Evolutionary conservation across 2,888 invertebrate species (phyloP), one percentile per base, ranked within the genome.

Genomic region (Marasmarcha lunaedactyla): DNA sequence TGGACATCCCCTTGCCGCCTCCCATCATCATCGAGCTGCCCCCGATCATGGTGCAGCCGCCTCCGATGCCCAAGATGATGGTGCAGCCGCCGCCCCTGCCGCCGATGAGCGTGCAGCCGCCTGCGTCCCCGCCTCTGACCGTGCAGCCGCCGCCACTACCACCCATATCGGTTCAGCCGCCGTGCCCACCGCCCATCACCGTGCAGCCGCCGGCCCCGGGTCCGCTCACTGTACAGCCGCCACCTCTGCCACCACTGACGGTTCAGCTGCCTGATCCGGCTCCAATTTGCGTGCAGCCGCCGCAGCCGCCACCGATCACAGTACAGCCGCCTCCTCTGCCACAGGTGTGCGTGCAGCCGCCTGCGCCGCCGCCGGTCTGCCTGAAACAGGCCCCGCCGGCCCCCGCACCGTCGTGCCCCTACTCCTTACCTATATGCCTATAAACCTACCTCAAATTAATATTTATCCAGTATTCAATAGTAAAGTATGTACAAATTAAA

Each of bases 51-150:
- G 56, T 79, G 5, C 79, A 79, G 44, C 77, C 76, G 1, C 78
- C 78, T 1, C 61, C 77, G 27, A 39, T 76, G 14, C 70, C 71
- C 0, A 71, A 67, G 41, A 53, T 79, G 40, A 55, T 67, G 63
- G 59, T 79, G 13, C 77, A 77, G 45, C 72, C 73, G 9, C 79
- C 79, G 2, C 59, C 71, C n/a, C 42, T 71, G 26, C 71, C 78
- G 1, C 71, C 77, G 1, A 57, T 81, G 53, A 63, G 71, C 1
- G 71, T 81, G 9, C 76, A 79, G 42, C 63, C 77, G 2, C 79
- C 79, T 0, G 58, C 69, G 1, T 50, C 58, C 6, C 66, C 71
- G 1, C 73, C 81, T 1, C 63, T 81, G 51, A 68, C 68, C 59
- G 61, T 81, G n/a, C 74, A 74, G 45, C 72, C 71, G 3, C 77